Evolutionary conservation across 2,888 invertebrate genomes (phyloP).

Genomic region (Boloria euphrosyne): DNA sequence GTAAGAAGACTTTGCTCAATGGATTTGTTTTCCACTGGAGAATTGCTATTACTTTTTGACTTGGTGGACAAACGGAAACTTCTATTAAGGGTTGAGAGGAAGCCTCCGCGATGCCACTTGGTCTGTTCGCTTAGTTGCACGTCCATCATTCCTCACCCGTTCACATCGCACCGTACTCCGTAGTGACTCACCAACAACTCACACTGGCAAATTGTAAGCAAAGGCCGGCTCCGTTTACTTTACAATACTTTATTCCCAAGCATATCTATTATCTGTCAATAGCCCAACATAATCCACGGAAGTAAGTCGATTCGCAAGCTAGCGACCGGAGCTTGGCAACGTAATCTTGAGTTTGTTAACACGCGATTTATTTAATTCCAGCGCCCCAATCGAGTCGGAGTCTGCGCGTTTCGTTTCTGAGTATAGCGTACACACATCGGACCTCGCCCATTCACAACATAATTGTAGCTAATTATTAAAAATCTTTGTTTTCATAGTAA

Average conservation of each 20-base stretch:
- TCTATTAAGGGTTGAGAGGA: constrained; percentile 73
- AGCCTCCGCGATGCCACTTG: constrained; percentile 76
- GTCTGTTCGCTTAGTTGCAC: constrained; percentile 66
- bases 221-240: constrained; percentile 45
- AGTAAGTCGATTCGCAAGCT: constrained; percentile 44
- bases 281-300: constrained; percentile 42
- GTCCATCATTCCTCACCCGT: constrained; percentile 71
- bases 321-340: constrained; percentile 39
- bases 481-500: constrained; percentile 50
- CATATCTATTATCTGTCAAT: constrained; percentile 40
- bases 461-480: constrained; percentile 39
- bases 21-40: constrained; percentile 59
- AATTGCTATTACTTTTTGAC: constrained; percentile 57
- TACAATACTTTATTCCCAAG: constrained; percentile 45
- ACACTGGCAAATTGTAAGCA: constrained; percentile 34
- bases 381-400: constrained; percentile 50
- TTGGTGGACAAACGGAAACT: constrained; percentile 72
- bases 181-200: constrained; percentile 64
- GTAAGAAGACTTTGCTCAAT: constrained; percentile 55
- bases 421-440: constrained; percentile 43
- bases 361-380: constrained; percentile 43
- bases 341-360: constrained; percentile 54
- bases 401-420: constrained; percentile 44
- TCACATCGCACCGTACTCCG: constrained; percentile 68
- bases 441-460: constrained; percentile 65